Evolutionary conservation across 1,140 invertebrate species (phyloP), one percentile per base, ranked within the genome.

Genomic region (Zaprionus davidi): DNA sequence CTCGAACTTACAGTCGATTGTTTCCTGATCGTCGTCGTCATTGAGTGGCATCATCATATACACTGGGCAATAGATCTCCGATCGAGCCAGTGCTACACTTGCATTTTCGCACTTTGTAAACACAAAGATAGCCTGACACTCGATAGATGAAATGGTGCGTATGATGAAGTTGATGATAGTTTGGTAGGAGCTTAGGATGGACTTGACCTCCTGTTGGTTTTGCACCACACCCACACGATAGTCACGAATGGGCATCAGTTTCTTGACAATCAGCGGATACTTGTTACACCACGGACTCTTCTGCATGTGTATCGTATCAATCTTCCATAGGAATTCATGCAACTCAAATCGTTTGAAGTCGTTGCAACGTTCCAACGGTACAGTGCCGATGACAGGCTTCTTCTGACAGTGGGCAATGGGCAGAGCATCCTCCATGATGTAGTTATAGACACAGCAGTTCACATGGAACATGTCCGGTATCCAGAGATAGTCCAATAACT

Each of bases 251-350:
- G 91, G 91, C 76, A 91, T 80, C 4, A 92, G 66, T 69, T 92
- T 92, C 38, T 92, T 92, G 1, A 91, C 91, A 55, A 92, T 92
- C 55, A 92, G 34, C 3, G 91, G 91, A 60, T 91, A 92, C 56
- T 92, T 92, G 55, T 90, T 90, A 56, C 91, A 90, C 83, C 86
- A 90, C 2, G 82, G 69, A 82, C 91, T 92, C 72, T 92, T 92
- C 59, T 92, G 83, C 49, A 92, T 92, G 44, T 92, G 83, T 3
- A 92, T 92, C 12, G 83, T 62, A 57, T 92, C 91, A 12, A 92
- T 76, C 46, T 90, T 85, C 75, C 73, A 82, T 0, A 92, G 80
- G 28, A 91, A 92, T 28, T 92, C 81, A 38, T 92, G 91, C 69
- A 91, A 56, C 64, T 92, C 91, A n/a, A 79, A 91, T 0, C 78